Evolutionary conservation across 1,140 invertebrate species (phyloP).

Genomic region (Eueides isabella): DNA sequence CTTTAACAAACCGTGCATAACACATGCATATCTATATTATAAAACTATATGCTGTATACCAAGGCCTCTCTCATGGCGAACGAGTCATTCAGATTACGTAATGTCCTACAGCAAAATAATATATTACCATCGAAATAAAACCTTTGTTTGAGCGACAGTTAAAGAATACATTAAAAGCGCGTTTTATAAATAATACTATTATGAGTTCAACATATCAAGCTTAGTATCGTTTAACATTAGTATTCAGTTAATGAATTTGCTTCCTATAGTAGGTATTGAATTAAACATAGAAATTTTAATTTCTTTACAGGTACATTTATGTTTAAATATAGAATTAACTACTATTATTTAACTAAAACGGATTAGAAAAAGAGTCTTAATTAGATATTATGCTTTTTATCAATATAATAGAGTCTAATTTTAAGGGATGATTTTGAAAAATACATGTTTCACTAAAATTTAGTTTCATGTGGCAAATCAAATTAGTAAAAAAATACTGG

Average conservation of each 20-base stretch:
- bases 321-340: not conserved
- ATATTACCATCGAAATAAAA: slow-evolving; percentile 30
- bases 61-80: slow-evolving; percentile 32
- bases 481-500: too few relatives aligned
- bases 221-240: not conserved
- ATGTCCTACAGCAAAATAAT: slow-evolving; percentile 18
- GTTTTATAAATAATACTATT: not conserved
- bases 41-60: slow-evolving; percentile 14
- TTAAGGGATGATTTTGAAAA: too few relatives aligned
- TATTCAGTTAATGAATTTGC: not conserved
- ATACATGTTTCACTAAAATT: too few relatives aligned
- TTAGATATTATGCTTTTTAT: not conserved
- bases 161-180: not conserved
- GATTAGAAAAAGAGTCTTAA: not conserved
- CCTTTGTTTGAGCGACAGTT: slow-evolving; percentile 9
- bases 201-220: not conserved
- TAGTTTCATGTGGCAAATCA: too few relatives aligned
- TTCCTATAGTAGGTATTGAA: not conserved
- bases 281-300: not conserved
- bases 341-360: not conserved
- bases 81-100: slow-evolving; percentile 36
- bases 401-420: too few relatives aligned
- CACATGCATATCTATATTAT: slow-evolving; percentile 4
- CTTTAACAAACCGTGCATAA: not conserved
- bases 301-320: not conserved